Evolutionary conservation across 2,888 invertebrate genomes (phyloP).

Genomic region (Cephus pulcher): DNA sequence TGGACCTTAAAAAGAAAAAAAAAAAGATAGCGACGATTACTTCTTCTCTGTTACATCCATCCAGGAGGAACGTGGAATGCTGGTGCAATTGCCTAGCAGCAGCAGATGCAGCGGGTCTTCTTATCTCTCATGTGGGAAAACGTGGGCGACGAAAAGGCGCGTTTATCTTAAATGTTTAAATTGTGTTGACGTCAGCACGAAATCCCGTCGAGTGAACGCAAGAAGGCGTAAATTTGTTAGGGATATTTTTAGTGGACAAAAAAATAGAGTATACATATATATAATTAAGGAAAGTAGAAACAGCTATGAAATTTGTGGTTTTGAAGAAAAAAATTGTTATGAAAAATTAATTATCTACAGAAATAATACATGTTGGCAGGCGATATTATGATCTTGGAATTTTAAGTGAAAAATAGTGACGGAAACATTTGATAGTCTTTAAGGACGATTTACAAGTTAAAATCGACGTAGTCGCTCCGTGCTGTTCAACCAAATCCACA

Average conservation of each 20-base stretch:
- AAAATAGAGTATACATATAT: neutral
- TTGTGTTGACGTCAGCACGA: neutral
- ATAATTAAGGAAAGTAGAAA: neutral
- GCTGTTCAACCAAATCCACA: neutral
- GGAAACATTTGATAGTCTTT: neutral
- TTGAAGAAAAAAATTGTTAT: neutral
- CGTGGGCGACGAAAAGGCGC: constrained; percentile 1
- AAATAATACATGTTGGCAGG: neutral
- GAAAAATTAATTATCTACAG: neutral
- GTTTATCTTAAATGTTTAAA: neutral
- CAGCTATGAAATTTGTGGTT: neutral
- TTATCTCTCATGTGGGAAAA: neutral
- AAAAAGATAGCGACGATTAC: neutral
- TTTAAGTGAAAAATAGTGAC: neutral
- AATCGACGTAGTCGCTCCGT: neutral
- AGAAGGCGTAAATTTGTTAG: neutral
- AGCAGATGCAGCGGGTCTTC: neutral
- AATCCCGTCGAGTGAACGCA: neutral
- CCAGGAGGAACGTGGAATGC: neutral
- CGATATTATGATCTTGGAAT: neutral
- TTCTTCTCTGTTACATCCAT: neutral
- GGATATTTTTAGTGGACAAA: neutral
- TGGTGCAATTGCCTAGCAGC: neutral
- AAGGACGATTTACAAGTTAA: neutral
- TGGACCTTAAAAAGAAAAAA: neutral